Base-by-base conservation (phyloP, 2,113 vertebrate species). In the Scartelaos histophorus region DNA sequence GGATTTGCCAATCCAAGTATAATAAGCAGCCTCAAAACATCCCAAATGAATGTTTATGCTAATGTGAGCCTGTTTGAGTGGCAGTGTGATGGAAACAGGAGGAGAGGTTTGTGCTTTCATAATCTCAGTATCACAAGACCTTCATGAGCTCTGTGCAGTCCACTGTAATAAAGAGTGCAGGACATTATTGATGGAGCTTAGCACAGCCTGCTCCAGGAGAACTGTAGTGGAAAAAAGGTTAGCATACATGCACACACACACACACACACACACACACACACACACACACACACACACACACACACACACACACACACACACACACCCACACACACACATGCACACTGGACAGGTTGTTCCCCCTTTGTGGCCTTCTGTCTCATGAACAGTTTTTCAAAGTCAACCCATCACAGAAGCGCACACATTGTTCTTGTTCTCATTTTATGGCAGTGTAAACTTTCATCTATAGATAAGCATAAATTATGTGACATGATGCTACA, bases 151-250 rank as follows among this genome's bases (percentile, higher is more conserved):
- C 70, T 69, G 66, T 51, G 0, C 24, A 73, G 71, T 11, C 51
- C 47, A 56, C 57, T 66, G 49, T 71, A 82, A 86, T 84, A 71
- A 78, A 87, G 82, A 85, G 82, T 79, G 76, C 75, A 82, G 78
- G 80, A 89, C 81, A 80, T 88, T 80, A 87, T 78, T 83, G 78
- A 12, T 45, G 57, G 78, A 2, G 78, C 82, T 88, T 82, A 88
- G 84, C 77, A 79, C 29, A 0, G 79, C 79, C 75, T 81, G 87
- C 71, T 69, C 81, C 70, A 49, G 80, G 67, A 81, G 80, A 67
- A 65, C 70, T 76, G 78, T 60, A 77, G 74, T 88, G 88, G 88
- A 89, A 92, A 89, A 92, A 92, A 92, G 86, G 88, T 88, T 86
- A 81, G 45, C 65, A 83, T 78, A 13, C 56, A 25, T 73, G 78